Percentiles rank a stretch among this genome's conserved stretches.
Evolutionary conservation across 1,140 invertebrate species (phyloP).

Genomic region (Lepidurus apus): DNA sequence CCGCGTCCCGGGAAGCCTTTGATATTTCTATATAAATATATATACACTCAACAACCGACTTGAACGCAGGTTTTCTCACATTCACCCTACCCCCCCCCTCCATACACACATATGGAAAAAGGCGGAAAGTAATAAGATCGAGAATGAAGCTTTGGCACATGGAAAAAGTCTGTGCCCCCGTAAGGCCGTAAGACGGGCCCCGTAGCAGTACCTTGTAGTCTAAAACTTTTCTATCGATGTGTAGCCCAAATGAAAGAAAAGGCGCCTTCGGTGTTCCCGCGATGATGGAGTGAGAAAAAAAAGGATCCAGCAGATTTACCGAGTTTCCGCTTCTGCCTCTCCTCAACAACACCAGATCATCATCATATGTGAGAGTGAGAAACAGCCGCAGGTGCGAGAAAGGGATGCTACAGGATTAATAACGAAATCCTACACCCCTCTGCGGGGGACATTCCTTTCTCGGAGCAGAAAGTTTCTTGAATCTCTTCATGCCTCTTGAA

Average conservation of each 20-base stretch:
- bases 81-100: too few relatives aligned
- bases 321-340: neutral
- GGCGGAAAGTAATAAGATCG: too few relatives aligned
- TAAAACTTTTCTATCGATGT: neutral
- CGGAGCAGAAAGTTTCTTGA: neutral
- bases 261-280: neutral
- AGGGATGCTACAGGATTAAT: conserved; percentile 2
- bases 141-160: too few relatives aligned
- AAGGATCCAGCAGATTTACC: neutral
- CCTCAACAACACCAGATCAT: neutral
- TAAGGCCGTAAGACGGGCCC: neutral
- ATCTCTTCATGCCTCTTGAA: neutral
- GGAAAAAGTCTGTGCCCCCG: too few relatives aligned
- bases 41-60: too few relatives aligned
- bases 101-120: too few relatives aligned
- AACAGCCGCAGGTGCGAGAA: conserved; percentile 1
- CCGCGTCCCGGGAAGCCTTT: too few relatives aligned
- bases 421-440: neutral
- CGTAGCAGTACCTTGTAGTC: conserved; percentile 1
- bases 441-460: neutral
- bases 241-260: too few relatives aligned
- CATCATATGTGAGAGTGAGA: conserved; percentile 5
- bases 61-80: too few relatives aligned
- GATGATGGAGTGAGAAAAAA: neutral
- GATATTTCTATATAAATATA: too few relatives aligned